Base-by-base conservation (phyloP, 2,113 vertebrate species). In the Clarias macrocephalus region DNA sequence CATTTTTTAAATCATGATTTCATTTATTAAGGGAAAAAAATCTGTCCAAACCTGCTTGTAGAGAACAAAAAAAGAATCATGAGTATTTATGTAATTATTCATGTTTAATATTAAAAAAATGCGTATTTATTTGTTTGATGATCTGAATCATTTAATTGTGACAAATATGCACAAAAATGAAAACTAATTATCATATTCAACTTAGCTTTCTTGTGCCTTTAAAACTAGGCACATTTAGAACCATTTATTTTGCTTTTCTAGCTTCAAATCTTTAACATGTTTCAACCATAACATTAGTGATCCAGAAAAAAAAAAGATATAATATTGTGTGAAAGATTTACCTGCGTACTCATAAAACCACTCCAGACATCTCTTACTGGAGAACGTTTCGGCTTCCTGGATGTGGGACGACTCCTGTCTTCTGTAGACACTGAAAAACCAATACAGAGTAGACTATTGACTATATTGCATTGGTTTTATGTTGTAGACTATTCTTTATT, bases 301-400 rank as follows among this genome's bases (percentile, higher is more conserved):
- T 13, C 23, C 66, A n/a, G 18, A 42, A 23, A 68, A 33, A 33
- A 23, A 19, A 23, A 16, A 63, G 0, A 68, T 0, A 42, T 8
- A 30, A 80, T 59, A 30, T 11, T 42, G 11, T 42, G 19, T 19
- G 19, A 65, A 56, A 33, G 21, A 63, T 52, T 73, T 94, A 98
- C 98, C 98, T 95, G 98, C 97, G 80, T 99, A 99, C 93, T 99
- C 98, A 91, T 99, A 99, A 94, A 99, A 99, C 98, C 98, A 99
- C 91, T 99, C 98, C 93, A 99, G 95, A 93, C 98, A 99, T 87
- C 98, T 95, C 93, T 99, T 99, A 95, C 96, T 99, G 88, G 97
- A 98, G 94, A 99, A 99, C 21, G 95, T 95, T 91, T 99, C 98
- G 89, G 98, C 97, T 90, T 97, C 96, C 66, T 97, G 97, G 93